Evolutionary conservation across 23 tunicate species (phyloP).

Genomic region (Trididemnum clinides): DNA sequence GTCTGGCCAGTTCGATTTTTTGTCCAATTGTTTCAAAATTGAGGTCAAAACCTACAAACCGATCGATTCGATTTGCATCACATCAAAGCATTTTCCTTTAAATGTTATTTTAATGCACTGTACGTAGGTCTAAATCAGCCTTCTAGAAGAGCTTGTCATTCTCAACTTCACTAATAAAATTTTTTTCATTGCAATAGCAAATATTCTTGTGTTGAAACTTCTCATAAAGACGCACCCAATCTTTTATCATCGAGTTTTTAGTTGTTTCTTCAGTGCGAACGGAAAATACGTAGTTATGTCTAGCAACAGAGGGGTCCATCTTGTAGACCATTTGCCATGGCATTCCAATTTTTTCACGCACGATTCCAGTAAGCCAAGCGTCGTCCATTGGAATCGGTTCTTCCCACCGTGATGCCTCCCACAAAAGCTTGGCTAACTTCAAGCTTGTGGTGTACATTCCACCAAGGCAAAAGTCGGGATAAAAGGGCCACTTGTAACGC

Average conservation of each 20-base stretch:
- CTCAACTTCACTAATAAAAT: too few species aligned
- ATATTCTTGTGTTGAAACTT: background rate
- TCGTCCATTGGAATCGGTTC: slow-evolving; percentile 15
- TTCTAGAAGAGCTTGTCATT: too few species aligned
- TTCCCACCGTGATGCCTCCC: background rate
- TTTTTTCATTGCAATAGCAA: background rate
- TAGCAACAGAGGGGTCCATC: background rate
- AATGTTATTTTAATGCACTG: too few species aligned
- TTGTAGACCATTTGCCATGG: slow-evolving; percentile 10
- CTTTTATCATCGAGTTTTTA: background rate
- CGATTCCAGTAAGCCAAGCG: slow-evolving; percentile 27
- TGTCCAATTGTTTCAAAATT: too few species aligned
- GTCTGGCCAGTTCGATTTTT: too few species aligned
- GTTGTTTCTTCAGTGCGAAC: slow-evolving; percentile 12
- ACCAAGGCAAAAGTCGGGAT: slow-evolving; percentile 26
- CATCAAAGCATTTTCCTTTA: too few species aligned
- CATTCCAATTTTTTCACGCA: slow-evolving; percentile 15
- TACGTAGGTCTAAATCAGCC: too few species aligned
- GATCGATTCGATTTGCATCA: too few species aligned
- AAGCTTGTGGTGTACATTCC: slow-evolving; percentile 25
- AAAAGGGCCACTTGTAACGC: slow-evolving; percentile 23
- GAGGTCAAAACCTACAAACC: too few species aligned
- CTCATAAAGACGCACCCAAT: background rate
- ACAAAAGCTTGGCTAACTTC: background rate
- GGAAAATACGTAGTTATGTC: slow-evolving; percentile 4